Evolutionary conservation across 2,113 vertebrate species (phyloP), one percentile per base, ranked within the genome.

Genomic region (Turdus rufiventris): DNA sequence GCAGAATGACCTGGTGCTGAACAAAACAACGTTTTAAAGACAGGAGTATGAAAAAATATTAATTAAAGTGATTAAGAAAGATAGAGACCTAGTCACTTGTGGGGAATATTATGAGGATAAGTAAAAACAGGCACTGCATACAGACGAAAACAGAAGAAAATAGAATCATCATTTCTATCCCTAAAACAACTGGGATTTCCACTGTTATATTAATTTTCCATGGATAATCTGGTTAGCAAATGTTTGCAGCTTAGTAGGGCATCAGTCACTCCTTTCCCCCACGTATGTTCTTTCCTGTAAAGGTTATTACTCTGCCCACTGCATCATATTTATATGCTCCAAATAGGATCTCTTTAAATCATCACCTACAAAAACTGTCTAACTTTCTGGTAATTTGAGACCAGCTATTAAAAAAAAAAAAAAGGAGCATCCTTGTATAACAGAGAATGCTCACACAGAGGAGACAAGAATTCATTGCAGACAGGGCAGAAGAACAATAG

Each of bases 381-480:
- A 67, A 47, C 14, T 86, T 90, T 71, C 60, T 62, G 18, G 75
- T 83, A 85, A 94, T 63, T 76, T 96, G 72, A 94, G 38, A 85
- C 26, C 17, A 80, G 34, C 42, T 62, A 60, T 91, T 91, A 89
- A 86, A 79, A 54, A 88, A 88, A 79, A 54, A 88, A 80, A 74
- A 84, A 48, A 1, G 19, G 26, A 70, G 8, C 38, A 91, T 91
- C 88, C 65, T 89, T 60, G 43, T 84, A 29, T 80, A 76, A 88
- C 14, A 91, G 63, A 93, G 83, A 91, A 78, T 58, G 54, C 54
- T 94, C 42, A 60, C 67, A 71, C 18, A 88, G 79, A 89, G 70
- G 79, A 94, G 79, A 81, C n/a, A 86, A 74, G 61, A 57, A 86
- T 80, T 92, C 83, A 51, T 85, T 91, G 65, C 92, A 94, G 54